A percentile compares a stretch with the other conserved stretches of the same genome.
phyloP scores from a whole-genome alignment of 2,113 vertebrate species.

The Meleagris gallopavo region DNA sequence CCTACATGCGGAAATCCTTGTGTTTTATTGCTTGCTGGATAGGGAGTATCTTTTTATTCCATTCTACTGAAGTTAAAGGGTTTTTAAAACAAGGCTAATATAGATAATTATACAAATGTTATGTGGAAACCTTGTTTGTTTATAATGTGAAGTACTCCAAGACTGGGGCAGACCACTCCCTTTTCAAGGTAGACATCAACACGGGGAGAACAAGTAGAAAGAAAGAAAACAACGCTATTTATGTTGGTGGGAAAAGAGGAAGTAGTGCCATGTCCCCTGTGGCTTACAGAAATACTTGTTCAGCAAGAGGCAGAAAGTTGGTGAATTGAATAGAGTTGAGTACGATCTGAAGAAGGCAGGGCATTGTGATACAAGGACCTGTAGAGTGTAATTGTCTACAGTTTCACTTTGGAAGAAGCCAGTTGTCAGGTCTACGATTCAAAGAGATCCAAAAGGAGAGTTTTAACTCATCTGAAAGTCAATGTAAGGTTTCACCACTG shows the following conservation, averaged over 20 bases:
- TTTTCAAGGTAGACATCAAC: neutral
- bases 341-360: neutral
- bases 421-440: neutral
- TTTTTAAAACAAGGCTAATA: neutral
- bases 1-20: neutral
- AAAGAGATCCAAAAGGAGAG: neutral
- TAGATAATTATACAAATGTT: neutral
- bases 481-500: neutral
- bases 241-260: slow-evolving; percentile 5
- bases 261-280: neutral
- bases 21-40: neutral
- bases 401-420: neutral
- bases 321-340: neutral
- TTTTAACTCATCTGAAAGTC: neutral
- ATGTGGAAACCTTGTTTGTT: neutral
- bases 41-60: neutral
- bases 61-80: neutral
- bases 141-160: neutral
- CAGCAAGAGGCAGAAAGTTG: neutral
- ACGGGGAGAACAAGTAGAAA: neutral
- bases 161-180: neutral
- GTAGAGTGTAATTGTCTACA: neutral
- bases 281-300: neutral
- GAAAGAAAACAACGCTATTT: neutral
- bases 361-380: neutral